Evolutionary conservation across 1,140 invertebrate genomes (phyloP).

Genomic region (Triops longicaudatus): DNA sequence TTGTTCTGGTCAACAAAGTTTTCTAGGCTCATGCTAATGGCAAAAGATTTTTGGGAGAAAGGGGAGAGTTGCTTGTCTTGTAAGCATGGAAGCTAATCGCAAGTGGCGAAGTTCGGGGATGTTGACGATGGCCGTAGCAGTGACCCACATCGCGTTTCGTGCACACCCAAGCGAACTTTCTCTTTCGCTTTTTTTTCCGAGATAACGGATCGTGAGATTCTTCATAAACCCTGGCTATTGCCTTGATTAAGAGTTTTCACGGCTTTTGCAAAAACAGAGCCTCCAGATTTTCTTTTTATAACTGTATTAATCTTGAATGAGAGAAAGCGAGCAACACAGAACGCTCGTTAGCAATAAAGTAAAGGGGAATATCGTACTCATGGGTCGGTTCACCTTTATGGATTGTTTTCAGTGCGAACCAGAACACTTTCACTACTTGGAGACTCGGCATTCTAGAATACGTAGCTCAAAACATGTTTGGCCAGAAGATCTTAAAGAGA

Average conservation of each 20-base stretch:
- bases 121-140: conserved; percentile 13
- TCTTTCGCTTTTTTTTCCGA: background rate
- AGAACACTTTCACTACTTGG: conserved; percentile 5
- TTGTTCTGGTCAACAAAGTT: background rate
- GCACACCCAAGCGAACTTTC: background rate
- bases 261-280: background rate
- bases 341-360: background rate
- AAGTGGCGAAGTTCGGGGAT: background rate
- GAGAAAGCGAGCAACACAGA: background rate
- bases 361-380: background rate
- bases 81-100: background rate
- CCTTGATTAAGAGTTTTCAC: background rate
- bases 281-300: background rate
- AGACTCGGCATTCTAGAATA: background rate
- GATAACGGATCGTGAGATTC: background rate
- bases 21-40: background rate
- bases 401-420: background rate
- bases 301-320: background rate
- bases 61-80: background rate
- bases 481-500: background rate
- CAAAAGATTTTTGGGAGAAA: background rate
- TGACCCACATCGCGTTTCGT: conserved; percentile 6
- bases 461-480: background rate
- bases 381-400: background rate
- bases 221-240: background rate